Base-by-base conservation (phyloP, 2,888 invertebrate species). In the Galeruca laticollis region DNA sequence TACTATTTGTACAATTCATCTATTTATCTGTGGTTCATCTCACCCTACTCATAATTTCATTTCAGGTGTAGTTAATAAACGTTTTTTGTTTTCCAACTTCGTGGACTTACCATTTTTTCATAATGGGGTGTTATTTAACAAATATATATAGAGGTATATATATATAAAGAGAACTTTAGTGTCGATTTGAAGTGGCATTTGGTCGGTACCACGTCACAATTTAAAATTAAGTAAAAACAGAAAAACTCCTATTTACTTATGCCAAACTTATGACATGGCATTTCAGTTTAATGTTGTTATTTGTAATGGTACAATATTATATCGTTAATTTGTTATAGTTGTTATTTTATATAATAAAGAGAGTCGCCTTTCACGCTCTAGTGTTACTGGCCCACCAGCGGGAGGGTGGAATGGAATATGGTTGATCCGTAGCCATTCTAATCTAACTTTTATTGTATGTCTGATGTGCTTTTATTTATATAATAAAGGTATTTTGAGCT, bases 281-380 rank as follows among this genome's bases (percentile, higher is more conserved):
- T 82, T 83, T 84, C 83, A 84, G 82, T 84, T 84, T 79, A 84
- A 84, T 84, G 83, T 84, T 85, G 84, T 84, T 85, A 84, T 84
- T 80, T 84, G 84, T 84, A 84, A 84, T 82, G 82, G 81, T 84
- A 83, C 81, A 79, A 79, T 78, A 84, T 84, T 83, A 81, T 83
- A 84, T 84, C 83, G 84, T 85, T 85, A 84, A 83, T 83, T 84
- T 83, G 83, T 84, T 84, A 84, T 82, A 83, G 82, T 84, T 84
- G 84, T 84, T 85, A 84, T 84, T 84, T 84, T 84, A 81, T 84
- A 83, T 80, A 79, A 82, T 81, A 76, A 77, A 75, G 74, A 77
- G 54, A 73, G 68, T 73, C 70, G 74, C 75, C 73, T 74, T 72
- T 77, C 70, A 64, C 71, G 72, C 67, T 73, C 72, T 74, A 60